Evolutionary conservation across 2,113 vertebrate species (phyloP).

Genomic region (Chloropsis hardwickii): DNA sequence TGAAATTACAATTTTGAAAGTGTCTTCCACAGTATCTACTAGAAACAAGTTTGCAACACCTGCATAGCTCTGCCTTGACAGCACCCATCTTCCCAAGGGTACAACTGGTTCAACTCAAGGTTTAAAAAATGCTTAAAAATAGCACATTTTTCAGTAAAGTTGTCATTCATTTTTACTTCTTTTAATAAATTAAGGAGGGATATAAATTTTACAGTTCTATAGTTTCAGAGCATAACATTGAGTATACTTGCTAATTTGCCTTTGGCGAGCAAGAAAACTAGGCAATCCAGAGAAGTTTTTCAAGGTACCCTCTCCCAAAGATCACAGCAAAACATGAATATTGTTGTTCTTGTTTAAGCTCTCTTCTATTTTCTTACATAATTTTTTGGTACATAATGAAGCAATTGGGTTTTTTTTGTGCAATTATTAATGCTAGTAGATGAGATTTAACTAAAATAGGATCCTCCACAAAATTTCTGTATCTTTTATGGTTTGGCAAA

Average conservation of each 20-base stretch:
- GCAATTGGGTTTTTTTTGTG: background rate
- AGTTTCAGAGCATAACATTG: background rate
- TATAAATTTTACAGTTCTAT: background rate
- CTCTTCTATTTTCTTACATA: background rate
- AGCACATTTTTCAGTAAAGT: background rate
- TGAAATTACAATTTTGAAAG: background rate
- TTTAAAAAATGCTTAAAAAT: background rate
- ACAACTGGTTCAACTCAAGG: background rate
- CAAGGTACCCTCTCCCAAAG: background rate
- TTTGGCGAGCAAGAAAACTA: background rate
- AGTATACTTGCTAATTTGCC: background rate
- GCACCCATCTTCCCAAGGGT: background rate
- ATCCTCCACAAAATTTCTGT: background rate
- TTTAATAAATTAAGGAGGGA: background rate
- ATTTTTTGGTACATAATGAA: background rate
- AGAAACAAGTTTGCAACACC: background rate
- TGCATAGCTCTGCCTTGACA: background rate
- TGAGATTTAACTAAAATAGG: background rate
- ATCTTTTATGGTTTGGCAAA: background rate
- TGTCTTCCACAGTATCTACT: background rate
- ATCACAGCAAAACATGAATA: background rate
- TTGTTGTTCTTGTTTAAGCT: background rate
- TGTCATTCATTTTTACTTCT: background rate
- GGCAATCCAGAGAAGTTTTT: background rate
- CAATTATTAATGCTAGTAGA: background rate